phyloP scores from a whole-genome alignment of 2,797 vertebrate genomes.

The Trachops cirrhosus region DNA sequence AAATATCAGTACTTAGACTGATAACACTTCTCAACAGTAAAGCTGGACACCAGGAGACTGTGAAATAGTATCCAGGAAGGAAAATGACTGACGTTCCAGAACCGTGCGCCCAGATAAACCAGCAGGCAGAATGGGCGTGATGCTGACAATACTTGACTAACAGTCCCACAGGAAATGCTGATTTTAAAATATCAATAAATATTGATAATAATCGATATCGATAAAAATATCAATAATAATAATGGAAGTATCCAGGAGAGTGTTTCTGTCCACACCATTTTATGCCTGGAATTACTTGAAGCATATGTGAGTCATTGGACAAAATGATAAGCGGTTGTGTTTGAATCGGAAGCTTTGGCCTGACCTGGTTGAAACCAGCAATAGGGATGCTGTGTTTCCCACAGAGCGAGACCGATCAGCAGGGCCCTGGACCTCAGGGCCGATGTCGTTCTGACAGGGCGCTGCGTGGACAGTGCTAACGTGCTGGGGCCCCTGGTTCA shows the following conservation, averaged over 20 bases:
- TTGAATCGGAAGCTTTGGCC: background rate
- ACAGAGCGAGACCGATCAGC: conserved; percentile 88
- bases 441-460: conserved; percentile 88
- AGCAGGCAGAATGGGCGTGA: background rate
- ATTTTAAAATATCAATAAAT: background rate
- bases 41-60: background rate
- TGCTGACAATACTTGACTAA: background rate
- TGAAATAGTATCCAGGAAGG: background rate
- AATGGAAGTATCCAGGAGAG: background rate
- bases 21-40: background rate
- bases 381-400: background rate
- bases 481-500: conserved; percentile 91
- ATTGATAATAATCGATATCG: too few relatives aligned
- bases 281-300: background rate
- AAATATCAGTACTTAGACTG: background rate
- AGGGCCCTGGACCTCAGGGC: conserved; percentile 90
- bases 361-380: background rate
- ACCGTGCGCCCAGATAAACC: background rate
- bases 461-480: conserved; percentile 83
- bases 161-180: background rate
- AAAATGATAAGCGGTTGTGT: background rate
- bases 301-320: background rate
- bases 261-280: background rate
- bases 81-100: background rate
- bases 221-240: background rate